Conservation (phyloP, 2,888 invertebrate species). For the Caenorhabditis becei region DNA sequence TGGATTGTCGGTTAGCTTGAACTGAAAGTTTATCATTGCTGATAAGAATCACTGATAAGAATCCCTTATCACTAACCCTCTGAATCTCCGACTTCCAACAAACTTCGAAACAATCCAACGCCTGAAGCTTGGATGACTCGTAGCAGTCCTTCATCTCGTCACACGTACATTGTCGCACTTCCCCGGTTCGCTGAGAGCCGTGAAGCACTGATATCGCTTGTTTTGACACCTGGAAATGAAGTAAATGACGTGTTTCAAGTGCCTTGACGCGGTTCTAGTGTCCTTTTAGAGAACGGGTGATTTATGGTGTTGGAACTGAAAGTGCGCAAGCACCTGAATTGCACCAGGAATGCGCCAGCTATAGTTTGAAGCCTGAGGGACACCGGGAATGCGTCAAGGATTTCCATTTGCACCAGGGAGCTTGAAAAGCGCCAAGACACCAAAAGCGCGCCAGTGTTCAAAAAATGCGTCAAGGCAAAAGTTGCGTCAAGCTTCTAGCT, state of each 20-base stretch:
- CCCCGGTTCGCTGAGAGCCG: slow-evolving; percentile 60
- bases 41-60: neutral
- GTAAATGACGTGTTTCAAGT: too few relatives aligned
- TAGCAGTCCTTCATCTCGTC: slow-evolving; percentile 73
- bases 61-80: slow-evolving; percentile 15
- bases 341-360: too few relatives aligned
- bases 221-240: slow-evolving; percentile 59
- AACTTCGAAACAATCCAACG: slow-evolving; percentile 71
- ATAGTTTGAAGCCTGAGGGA: too few relatives aligned
- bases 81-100: slow-evolving; percentile 68
- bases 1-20: slow-evolving; percentile 70
- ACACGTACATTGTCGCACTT: slow-evolving; percentile 74
- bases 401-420: too few relatives aligned
- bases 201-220: slow-evolving; percentile 67
- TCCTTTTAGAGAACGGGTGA: neutral
- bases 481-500: too few relatives aligned
- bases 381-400: too few relatives aligned
- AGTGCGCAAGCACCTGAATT: too few relatives aligned
- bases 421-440: neutral
- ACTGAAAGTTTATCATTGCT: slow-evolving; percentile 23
- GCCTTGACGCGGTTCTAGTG: neutral
- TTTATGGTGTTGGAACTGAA: too few relatives aligned
- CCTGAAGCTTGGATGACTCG: slow-evolving; percentile 68
- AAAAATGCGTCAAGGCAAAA: too few relatives aligned
- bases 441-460: too few relatives aligned